A percentile compares a stretch with the other conserved stretches of the same genome.
Conservation (phyloP, 2,113 vertebrate species). For the Sinocyclocheilus anshuiensis region DNA sequence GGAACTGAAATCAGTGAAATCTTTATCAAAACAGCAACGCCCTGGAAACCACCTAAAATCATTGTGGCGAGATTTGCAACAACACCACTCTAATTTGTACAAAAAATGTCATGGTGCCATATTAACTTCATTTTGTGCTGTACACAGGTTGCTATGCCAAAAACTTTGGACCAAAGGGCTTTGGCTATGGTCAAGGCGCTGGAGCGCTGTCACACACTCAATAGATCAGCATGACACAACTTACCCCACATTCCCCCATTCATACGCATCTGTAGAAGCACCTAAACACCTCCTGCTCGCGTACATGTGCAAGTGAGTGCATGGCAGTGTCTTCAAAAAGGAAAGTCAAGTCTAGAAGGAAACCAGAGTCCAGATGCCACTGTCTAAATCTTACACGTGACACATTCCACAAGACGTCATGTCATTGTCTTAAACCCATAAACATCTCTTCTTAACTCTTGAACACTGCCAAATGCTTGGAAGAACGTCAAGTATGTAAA, state of each 20-base stretch:
- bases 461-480: conserved; percentile 4
- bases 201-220: conserved; percentile 87
- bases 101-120: neutral
- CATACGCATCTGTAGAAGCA: neutral
- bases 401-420: neutral
- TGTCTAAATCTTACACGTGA: neutral
- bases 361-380: neutral
- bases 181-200: conserved; percentile 89
- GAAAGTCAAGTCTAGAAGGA: neutral
- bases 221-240: conserved; percentile 64
- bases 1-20: neutral
- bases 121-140: conserved; percentile 27
- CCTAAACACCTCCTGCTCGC: neutral
- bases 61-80: neutral
- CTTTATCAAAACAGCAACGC: neutral
- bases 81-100: neutral
- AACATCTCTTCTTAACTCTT: neutral
- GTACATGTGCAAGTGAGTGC: neutral
- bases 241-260: neutral
- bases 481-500: conserved; percentile 24
- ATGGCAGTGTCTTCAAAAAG: neutral
- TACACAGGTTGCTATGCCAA: conserved; percentile 89
- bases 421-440: conserved; percentile 2
- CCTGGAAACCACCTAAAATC: neutral
- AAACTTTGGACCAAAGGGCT: conserved; percentile 94